Base-by-base conservation (phyloP, 2,113 vertebrate species). In the Dipodomys ordii region DNA sequence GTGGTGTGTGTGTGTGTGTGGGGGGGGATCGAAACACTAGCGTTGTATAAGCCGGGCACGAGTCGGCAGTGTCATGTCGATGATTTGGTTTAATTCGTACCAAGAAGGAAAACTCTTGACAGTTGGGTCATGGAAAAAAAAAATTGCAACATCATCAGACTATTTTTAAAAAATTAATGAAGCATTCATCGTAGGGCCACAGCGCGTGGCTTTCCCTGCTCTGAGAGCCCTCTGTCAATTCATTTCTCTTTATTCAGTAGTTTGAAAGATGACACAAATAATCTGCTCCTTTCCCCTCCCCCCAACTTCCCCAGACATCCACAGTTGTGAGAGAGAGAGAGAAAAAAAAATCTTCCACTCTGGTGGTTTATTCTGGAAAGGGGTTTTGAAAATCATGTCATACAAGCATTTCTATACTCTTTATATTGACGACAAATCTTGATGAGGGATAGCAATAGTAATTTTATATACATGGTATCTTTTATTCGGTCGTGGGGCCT, bases 121-220 rank as follows among this genome's bases (percentile, higher is more conserved):
- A 71, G 91, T 91, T 91, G 88, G 53, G 84, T 87, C 60, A n/a
- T 72, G 95, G 97, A 96, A 97, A 98, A 97, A 57, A 57, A 57
- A 57, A 57, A 16, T 73, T 97, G 97, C 97, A 96, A 69, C 96
- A 97, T 98, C 97, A 97, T 93, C 95, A 15, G 88, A 27, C 74
- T 60, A 78, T 46, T 16, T 97, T 16, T 97, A 92, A 97, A 97
- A 97, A 87, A 97, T 97, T 96, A 96, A 97, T 97, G 97, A 95
- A 85, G 92, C 62, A 7, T 94, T 95, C 88, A 69, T 78, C 68
- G 18, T 83, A 15, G 91, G 92, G 49, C 90, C 83, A 57, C 53
- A 96, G 86, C 78, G 68, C 57, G 9, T 90, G 27, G 76, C 60
- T 82, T 90, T 81, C 67, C 60, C 30, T 57, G 49, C 90, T 62